A percentile compares a stretch with the other conserved stretches of the same genome.
Evolutionary conservation across 2,113 vertebrate species (phyloP).

Genomic region (Aegotheles bennettii): DNA sequence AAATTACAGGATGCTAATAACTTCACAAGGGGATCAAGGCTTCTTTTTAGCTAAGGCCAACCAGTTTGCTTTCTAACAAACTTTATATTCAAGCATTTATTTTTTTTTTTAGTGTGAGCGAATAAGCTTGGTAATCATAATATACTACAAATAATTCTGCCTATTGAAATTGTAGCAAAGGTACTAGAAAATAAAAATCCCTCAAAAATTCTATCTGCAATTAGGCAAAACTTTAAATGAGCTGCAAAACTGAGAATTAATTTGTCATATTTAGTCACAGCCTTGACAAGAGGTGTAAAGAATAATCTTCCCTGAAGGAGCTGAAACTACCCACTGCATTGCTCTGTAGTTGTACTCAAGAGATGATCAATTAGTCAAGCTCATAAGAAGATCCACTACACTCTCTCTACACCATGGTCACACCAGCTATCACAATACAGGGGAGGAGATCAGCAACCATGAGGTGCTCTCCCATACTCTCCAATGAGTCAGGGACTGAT

Average conservation of each 20-base stretch:
- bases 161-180: neutral
- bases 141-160: neutral
- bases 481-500: neutral
- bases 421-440: neutral
- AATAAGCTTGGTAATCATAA: neutral
- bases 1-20: slow-evolving; percentile 34
- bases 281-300: neutral
- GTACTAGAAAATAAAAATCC: neutral
- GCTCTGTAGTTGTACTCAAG: neutral
- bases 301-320: neutral
- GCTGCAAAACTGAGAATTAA: neutral
- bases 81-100: neutral
- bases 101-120: neutral
- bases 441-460: neutral
- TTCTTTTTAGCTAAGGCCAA: neutral
- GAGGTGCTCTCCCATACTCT: neutral
- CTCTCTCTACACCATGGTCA: neutral
- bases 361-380: neutral
- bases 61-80: neutral
- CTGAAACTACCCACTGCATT: neutral
- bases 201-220: neutral
- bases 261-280: neutral
- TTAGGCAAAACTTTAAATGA: neutral
- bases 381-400: neutral
- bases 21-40: neutral